Evolutionary conservation across 2,888 invertebrate species (phyloP).

Genomic region (Nipponacmea schrenckii): DNA sequence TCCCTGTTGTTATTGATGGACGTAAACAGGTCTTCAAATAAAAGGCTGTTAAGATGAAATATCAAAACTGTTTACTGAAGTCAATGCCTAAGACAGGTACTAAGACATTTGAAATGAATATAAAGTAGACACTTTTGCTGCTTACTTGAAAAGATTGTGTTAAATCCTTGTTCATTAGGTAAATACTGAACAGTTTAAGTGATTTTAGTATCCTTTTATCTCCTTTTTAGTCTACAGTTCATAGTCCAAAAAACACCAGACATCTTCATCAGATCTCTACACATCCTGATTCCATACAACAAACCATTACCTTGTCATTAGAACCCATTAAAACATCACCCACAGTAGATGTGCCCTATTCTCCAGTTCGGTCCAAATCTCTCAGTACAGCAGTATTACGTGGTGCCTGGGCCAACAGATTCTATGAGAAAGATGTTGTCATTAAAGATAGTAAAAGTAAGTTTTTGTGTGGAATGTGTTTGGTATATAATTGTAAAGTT

Average conservation of each 20-base stretch:
- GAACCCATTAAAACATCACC: slow-evolving; percentile 21
- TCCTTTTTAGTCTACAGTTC: slow-evolving; percentile 46
- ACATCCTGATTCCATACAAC: slow-evolving; percentile 48
- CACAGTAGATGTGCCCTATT: neutral
- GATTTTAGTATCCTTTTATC: too few relatives aligned
- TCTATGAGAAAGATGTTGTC: slow-evolving; percentile 2
- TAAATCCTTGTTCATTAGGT: too few relatives aligned
- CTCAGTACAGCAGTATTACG: slow-evolving; percentile 41
- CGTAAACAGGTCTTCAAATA: too few relatives aligned
- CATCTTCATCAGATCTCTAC: slow-evolving; percentile 50
- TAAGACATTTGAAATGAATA: too few relatives aligned
- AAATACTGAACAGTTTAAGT: too few relatives aligned
- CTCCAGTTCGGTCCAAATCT: slow-evolving; percentile 11
- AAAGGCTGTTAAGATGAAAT: too few relatives aligned
- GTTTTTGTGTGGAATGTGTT: neutral
- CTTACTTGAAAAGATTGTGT: too few relatives aligned
- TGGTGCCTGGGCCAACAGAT: slow-evolving; percentile 49
- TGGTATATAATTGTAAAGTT: too few relatives aligned
- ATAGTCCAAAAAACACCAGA: slow-evolving; percentile 52
- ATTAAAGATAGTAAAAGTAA: slow-evolving; percentile 12
- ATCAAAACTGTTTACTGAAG: too few relatives aligned
- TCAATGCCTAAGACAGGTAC: too few relatives aligned
- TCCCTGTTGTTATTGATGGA: too few relatives aligned
- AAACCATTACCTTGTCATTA: slow-evolving; percentile 54
- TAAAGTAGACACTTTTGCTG: too few relatives aligned